Conservation (phyloP, 2,797 vertebrate genomes). For the Sebastes diploproa region DNA sequence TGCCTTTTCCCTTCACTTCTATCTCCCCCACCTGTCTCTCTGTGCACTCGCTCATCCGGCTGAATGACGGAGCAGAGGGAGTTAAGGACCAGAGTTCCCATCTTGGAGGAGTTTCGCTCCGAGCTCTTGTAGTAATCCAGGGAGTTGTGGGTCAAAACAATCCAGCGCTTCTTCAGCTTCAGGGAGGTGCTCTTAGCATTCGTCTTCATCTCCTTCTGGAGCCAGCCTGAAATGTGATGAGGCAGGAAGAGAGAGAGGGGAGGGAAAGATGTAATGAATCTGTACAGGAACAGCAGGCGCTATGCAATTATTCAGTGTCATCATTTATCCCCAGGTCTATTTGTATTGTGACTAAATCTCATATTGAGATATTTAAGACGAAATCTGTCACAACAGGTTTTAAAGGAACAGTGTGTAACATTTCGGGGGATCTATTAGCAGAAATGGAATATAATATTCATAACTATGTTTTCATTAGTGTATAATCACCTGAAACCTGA, state of each 20-base stretch:
- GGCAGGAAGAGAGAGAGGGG: background rate
- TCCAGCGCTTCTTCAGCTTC: conserved; percentile 95
- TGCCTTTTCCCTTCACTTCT: background rate
- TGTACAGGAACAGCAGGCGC: background rate
- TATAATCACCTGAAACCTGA: no score
- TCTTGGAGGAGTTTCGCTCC: conserved; percentile 88
- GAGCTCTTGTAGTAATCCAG: conserved; percentile 94
- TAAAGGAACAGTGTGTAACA: background rate
- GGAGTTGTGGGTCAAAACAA: conserved; percentile 91
- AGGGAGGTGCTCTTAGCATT: conserved; percentile 89
- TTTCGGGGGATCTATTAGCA: no score
- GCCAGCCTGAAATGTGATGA: conserved; percentile 84
- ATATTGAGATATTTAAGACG: background rate
- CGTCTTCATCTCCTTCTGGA: conserved; percentile 92
- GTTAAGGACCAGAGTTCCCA: conserved; percentile 93
- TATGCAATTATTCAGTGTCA: background rate
- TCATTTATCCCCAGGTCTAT: background rate
- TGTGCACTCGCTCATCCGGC: conserved; percentile 89
- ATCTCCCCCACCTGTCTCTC: conserved; percentile 86
- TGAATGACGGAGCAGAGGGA: conserved; percentile 92
- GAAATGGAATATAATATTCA: no score
- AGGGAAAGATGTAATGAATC: background rate
- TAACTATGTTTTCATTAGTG: no score
- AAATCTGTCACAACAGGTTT: background rate
- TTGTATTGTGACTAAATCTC: background rate